Conservation (phyloP, 2,797 vertebrate species). For the Lagorchestes hirsutus region DNA sequence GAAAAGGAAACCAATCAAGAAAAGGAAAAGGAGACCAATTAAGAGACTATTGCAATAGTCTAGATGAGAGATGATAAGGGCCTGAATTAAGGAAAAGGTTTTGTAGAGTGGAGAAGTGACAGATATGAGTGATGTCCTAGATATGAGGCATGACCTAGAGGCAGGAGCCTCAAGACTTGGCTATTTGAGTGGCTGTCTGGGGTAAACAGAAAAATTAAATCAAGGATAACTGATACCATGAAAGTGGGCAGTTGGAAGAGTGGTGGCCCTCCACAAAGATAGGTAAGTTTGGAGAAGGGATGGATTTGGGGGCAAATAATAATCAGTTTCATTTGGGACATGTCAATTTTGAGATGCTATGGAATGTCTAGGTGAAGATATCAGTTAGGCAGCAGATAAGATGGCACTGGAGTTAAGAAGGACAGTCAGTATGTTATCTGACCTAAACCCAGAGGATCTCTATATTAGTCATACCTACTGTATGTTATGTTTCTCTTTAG, state of each 20-base stretch:
- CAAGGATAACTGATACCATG: not conserved
- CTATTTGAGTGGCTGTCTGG: not conserved
- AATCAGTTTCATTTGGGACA: not conserved
- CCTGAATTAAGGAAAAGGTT: not conserved
- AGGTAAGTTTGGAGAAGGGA: too few species aligned
- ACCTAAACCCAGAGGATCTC: not conserved
- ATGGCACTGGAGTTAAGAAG: not conserved
- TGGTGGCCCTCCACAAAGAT: too few species aligned
- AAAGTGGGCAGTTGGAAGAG: not conserved
- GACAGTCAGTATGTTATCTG: not conserved
- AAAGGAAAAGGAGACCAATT: not conserved
- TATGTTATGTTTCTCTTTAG: not conserved
- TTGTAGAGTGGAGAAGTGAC: not conserved
- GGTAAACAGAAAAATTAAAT: not conserved
- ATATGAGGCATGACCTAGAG: not conserved
- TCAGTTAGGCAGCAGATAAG: not conserved
- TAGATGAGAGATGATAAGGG: not conserved
- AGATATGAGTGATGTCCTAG: not conserved
- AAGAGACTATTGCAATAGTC: not conserved
- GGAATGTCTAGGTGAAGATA: not conserved
- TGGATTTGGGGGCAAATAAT: not conserved
- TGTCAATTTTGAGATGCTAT: not conserved
- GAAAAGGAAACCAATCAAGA: not conserved
- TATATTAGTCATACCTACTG: not conserved
- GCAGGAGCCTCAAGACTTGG: not conserved